Evolutionary conservation across 2,888 invertebrate genomes (phyloP).

Genomic region (Rhagium mordax): DNA sequence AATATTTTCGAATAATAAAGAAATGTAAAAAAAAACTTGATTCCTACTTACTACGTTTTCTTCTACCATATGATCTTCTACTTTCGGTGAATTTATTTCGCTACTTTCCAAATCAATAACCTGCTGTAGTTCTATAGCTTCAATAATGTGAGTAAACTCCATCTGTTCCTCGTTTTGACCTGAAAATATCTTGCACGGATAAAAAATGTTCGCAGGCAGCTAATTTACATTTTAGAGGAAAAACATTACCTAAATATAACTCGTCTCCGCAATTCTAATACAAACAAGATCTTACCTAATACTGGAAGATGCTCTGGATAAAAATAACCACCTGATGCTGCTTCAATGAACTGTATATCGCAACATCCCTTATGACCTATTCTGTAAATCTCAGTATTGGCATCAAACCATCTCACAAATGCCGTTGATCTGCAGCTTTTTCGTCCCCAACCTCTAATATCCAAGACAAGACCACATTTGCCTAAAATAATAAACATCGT

Average conservation of each 20-base stretch:
- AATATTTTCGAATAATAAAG: too few relatives aligned
- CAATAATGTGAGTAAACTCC: constrained; percentile 14
- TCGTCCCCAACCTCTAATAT: constrained; percentile 90
- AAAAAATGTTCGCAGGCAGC: neutral
- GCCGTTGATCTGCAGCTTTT: constrained; percentile 90
- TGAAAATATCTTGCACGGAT: constrained; percentile 46
- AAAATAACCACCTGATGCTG: constrained; percentile 81
- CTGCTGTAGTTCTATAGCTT: constrained; percentile 10
- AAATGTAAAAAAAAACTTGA: too few relatives aligned
- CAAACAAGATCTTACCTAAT: constrained; percentile 76
- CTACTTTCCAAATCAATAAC: constrained; percentile 4
- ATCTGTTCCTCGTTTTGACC: constrained; percentile 65
- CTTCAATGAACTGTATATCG: constrained; percentile 84
- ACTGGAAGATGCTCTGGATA: constrained; percentile 88
- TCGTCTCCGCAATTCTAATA: too few relatives aligned
- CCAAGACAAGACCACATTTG: constrained; percentile 85
- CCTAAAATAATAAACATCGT: constrained; percentile 71
- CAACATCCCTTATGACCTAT: constrained; percentile 91
- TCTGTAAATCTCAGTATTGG: constrained; percentile 87
- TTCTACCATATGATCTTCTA: neutral
- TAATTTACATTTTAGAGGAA: too few relatives aligned
- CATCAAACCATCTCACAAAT: constrained; percentile 86
- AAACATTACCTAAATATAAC: too few relatives aligned
- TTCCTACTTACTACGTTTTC: neutral
- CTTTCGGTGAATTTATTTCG: neutral